Evolutionary conservation across 1,140 invertebrate genomes (phyloP).

Genomic region (Mactra quadrangularis): DNA sequence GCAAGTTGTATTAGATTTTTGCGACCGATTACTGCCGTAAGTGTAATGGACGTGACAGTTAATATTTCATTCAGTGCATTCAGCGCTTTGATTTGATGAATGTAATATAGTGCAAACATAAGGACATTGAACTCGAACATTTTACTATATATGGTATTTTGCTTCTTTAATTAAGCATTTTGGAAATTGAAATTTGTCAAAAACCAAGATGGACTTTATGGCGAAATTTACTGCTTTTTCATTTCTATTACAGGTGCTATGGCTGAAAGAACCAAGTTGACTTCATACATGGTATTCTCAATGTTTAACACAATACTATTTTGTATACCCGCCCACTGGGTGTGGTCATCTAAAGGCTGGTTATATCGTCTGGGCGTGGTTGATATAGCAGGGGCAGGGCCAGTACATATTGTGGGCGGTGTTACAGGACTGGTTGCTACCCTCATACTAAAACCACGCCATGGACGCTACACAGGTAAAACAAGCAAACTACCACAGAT

Average conservation of each 20-base stretch:
- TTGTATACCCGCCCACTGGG: slow-evolving; percentile 95
- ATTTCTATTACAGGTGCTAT: slow-evolving; percentile 86
- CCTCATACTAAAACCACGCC: slow-evolving; percentile 93
- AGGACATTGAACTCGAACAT: too few relatives aligned
- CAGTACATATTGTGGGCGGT: slow-evolving; percentile 94
- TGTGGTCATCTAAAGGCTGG: slow-evolving; percentile 82
- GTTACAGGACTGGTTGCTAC: slow-evolving; percentile 92
- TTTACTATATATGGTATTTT: too few relatives aligned
- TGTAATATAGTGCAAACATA: too few relatives aligned
- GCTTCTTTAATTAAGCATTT: too few relatives aligned
- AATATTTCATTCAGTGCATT: too few relatives aligned
- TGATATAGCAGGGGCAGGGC: slow-evolving; percentile 91
- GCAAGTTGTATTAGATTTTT: too few relatives aligned
- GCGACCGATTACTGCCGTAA: too few relatives aligned
- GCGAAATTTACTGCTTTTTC: too few relatives aligned
- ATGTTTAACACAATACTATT: slow-evolving; percentile 89
- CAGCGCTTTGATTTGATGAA: too few relatives aligned
- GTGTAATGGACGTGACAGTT: too few relatives aligned
- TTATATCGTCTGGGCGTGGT: slow-evolving; percentile 74
- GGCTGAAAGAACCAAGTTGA: slow-evolving; percentile 86
- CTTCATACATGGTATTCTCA: slow-evolving; percentile 86
- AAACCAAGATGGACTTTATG: too few relatives aligned
- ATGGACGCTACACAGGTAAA: slow-evolving; percentile 90
- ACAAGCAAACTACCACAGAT: slow-evolving; percentile 89
- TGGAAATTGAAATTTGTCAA: too few relatives aligned